A percentile compares a stretch with the other conserved stretches of the same genome.
These are phyloP conservation scores for Caenorhabditis afra DNA, from an alignment of 2,888 invertebrate species.

Conservation along the genomic window DNA sequence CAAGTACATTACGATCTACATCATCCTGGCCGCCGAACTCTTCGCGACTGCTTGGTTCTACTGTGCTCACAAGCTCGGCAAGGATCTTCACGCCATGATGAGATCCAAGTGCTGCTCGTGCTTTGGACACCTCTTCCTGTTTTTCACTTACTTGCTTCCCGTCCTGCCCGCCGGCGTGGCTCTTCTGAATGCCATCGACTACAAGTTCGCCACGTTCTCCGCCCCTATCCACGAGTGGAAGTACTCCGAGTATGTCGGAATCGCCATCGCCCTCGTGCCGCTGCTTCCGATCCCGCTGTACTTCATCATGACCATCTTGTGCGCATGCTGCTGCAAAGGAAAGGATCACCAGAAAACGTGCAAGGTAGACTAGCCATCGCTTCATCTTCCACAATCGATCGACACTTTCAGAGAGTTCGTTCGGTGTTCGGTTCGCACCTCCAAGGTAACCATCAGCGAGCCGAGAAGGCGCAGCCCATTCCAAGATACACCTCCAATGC, in stretches of 20 bases:
- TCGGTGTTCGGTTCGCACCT: conserved; percentile 76
- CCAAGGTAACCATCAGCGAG: conserved; percentile 48
- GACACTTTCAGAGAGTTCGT: conserved; percentile 73
- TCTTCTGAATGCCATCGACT: conserved; percentile 74
- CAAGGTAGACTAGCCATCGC: conserved; percentile 26
- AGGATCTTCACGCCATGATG: conserved; percentile 78
- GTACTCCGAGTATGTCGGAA: conserved; percentile 77
- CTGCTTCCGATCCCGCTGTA: conserved; percentile 79
- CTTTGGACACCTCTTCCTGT: conserved; percentile 76
- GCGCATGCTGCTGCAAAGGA: conserved; percentile 71
- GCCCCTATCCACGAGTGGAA: conserved; percentile 72
- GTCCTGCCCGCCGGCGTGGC: conserved; percentile 78
- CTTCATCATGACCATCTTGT: conserved; percentile 72
- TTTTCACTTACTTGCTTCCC: conserved; percentile 77
- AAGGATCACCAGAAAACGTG: conserved; percentile 53
- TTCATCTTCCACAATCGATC: not conserved
- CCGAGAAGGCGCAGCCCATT: conserved; percentile 62
- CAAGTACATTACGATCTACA: conserved; percentile 77
- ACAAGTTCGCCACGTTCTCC: conserved; percentile 75
- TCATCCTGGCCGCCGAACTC: conserved; percentile 77
- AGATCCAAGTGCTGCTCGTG: conserved; percentile 75
- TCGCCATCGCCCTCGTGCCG: conserved; percentile 77
- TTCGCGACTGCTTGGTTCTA: conserved; percentile 80
- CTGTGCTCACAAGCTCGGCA: conserved; percentile 80
- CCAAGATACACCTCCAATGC: conserved; percentile 76